Conservation (phyloP, 2,888 invertebrate species). For the Gymnocheta viridis region DNA sequence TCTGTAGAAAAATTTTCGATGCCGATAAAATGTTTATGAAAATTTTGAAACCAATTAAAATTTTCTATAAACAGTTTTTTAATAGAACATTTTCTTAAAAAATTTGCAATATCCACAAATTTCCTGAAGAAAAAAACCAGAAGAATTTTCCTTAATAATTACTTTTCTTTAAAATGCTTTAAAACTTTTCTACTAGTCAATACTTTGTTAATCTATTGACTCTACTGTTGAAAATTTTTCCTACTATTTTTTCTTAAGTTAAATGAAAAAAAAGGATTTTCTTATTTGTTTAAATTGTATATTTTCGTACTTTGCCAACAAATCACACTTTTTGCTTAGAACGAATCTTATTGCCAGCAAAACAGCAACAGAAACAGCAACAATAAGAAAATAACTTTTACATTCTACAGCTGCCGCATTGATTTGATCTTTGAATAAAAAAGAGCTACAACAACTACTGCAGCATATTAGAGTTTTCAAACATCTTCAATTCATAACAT, state of each 20-base stretch:
- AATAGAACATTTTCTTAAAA: too few species aligned
- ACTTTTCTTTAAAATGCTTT: too few species aligned
- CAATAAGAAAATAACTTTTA: slow-evolving; percentile 59
- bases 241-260: neutral
- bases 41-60: too few species aligned
- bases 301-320: slow-evolving; percentile 63
- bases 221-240: slow-evolving; percentile 20
- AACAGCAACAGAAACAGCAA: slow-evolving; percentile 31
- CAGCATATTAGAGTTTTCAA: slow-evolving; percentile 1
- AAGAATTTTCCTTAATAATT: too few species aligned
- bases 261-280: slow-evolving; percentile 24
- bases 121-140: neutral
- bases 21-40: too few species aligned
- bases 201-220: too few species aligned
- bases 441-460: neutral
- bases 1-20: neutral
- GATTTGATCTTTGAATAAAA: slow-evolving; percentile 63
- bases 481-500: slow-evolving; percentile 45
- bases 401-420: slow-evolving; percentile 68
- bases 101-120: neutral
- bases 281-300: slow-evolving; percentile 64
- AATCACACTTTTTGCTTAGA: slow-evolving; percentile 66
- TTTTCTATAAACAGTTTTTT: too few species aligned
- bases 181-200: too few species aligned
- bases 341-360: slow-evolving; percentile 30